Evolutionary conservation across 2,113 vertebrate species (phyloP).

Genomic region (Oxyruncus cristatus): DNA sequence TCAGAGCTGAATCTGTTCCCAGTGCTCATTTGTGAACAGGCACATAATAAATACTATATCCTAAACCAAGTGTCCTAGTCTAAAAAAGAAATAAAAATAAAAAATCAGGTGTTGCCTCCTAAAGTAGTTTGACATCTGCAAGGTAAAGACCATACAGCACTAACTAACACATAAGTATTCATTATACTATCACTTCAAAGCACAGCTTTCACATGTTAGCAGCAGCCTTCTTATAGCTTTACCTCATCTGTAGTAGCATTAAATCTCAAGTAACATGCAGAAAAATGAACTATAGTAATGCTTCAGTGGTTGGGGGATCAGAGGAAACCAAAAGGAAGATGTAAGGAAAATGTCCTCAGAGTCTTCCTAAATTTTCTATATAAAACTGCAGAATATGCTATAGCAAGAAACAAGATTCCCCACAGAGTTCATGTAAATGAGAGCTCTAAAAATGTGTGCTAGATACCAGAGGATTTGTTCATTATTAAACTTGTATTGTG

Average conservation of each 20-base stretch:
- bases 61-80: not conserved
- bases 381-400: not conserved
- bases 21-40: not conserved
- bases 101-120: not conserved
- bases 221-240: constrained; percentile 8
- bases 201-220: not conserved
- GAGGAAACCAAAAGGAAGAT: constrained; percentile 12
- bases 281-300: constrained; percentile 1
- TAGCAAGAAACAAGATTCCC: constrained; percentile 25
- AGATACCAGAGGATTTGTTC: constrained; percentile 52
- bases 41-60: not conserved
- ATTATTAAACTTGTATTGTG: constrained; percentile 53
- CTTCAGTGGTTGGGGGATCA: not conserved
- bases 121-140: not conserved
- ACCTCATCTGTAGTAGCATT: constrained; percentile 16
- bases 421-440: constrained; percentile 26
- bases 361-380: constrained; percentile 28
- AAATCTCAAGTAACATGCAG: not conserved
- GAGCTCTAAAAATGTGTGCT: constrained; percentile 29
- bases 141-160: not conserved
- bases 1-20: not conserved
- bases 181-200: constrained; percentile 23
- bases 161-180: not conserved
- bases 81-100: not conserved
- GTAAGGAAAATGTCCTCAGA: not conserved